These are phyloP conservation scores for Microctenopoma steveboyesi DNA, from an alignment of 2,797 vertebrate species.

Conservation along the genomic window DNA sequence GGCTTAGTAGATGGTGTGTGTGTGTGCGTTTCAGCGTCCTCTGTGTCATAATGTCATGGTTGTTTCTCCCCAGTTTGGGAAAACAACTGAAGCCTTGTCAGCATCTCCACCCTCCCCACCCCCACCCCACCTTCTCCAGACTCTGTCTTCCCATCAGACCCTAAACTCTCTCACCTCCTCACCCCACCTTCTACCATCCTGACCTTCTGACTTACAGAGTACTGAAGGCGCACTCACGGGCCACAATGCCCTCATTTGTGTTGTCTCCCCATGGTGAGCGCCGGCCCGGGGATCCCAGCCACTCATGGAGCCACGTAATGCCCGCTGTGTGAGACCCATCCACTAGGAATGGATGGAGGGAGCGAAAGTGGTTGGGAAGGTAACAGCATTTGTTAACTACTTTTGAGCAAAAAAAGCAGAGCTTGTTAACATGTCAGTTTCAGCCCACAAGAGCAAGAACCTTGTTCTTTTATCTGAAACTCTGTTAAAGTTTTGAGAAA, in stretches of 20 bases:
- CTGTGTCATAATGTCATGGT: slow-evolving; percentile 74
- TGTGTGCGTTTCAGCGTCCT: slow-evolving; percentile 54
- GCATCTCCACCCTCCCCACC: slow-evolving; percentile 14
- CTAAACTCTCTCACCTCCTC: slow-evolving; percentile 65
- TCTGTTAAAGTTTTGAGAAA: neutral
- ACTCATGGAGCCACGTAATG: slow-evolving; percentile 25
- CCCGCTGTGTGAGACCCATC: slow-evolving; percentile 2
- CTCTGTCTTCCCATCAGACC: slow-evolving; percentile 54
- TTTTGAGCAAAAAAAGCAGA: neutral
- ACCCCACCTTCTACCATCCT: slow-evolving; percentile 72
- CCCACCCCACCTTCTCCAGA: slow-evolving; percentile 23
- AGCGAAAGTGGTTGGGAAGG: neutral
- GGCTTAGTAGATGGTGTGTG: slow-evolving; percentile 27
- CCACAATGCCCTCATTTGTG: slow-evolving; percentile 83
- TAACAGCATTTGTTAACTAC: neutral
- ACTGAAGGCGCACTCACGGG: slow-evolving; percentile 68
- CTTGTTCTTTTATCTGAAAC: too few relatives aligned
- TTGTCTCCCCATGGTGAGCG: slow-evolving; percentile 38
- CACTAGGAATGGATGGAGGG: neutral
- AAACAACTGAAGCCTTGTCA: slow-evolving; percentile 81
- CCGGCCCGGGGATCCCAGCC: slow-evolving; percentile 42
- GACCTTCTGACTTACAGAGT: slow-evolving; percentile 78
- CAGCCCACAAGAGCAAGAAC: neutral
- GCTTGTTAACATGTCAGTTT: neutral
- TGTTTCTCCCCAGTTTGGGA: slow-evolving; percentile 67